Conservation (phyloP, 2,113 vertebrate genomes). For the Oreochromis niloticus region DNA sequence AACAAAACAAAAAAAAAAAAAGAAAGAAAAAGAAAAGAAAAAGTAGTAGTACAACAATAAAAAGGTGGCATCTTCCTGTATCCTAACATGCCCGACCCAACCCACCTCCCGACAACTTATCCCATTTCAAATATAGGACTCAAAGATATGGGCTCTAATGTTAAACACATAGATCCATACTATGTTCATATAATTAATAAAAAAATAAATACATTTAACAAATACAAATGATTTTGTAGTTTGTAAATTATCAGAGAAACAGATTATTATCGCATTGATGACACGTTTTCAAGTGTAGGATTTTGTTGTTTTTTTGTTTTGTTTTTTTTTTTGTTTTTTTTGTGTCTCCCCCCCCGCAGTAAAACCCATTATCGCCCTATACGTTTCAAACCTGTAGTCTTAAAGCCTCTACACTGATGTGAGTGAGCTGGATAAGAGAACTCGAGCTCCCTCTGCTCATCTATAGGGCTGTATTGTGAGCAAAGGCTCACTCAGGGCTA, state of each 20-base stretch:
- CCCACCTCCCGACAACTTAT: background rate
- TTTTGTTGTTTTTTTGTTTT: slow-evolving; percentile 7
- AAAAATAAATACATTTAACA: slow-evolving; percentile 78
- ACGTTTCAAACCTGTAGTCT: slow-evolving; percentile 17
- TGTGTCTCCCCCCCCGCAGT: background rate
- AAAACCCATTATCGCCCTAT: slow-evolving; percentile 42
- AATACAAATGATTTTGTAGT: slow-evolving; percentile 65
- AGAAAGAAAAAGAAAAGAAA: no score
- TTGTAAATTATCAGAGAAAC: slow-evolving; percentile 48
- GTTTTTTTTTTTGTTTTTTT: background rate
- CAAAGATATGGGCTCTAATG: slow-evolving; percentile 53
- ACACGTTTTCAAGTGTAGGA: slow-evolving; percentile 51
- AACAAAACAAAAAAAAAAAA: background rate
- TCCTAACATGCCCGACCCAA: slow-evolving; percentile 19
- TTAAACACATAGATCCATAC: slow-evolving; percentile 53
- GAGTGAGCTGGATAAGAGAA: background rate
- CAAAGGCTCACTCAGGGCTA: slow-evolving; percentile 19
- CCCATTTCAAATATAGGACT: slow-evolving; percentile 49
- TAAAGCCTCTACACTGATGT: slow-evolving; percentile 34
- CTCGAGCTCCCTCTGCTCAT: background rate
- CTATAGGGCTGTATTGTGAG: slow-evolving; percentile 18
- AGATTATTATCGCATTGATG: slow-evolving; percentile 25
- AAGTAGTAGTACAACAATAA: background rate
- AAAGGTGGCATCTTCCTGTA: slow-evolving; percentile 41
- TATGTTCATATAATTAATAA: slow-evolving; percentile 66